Evolutionary conservation across 2,888 invertebrate genomes (phyloP).

Genomic region (Noctua comes): DNA sequence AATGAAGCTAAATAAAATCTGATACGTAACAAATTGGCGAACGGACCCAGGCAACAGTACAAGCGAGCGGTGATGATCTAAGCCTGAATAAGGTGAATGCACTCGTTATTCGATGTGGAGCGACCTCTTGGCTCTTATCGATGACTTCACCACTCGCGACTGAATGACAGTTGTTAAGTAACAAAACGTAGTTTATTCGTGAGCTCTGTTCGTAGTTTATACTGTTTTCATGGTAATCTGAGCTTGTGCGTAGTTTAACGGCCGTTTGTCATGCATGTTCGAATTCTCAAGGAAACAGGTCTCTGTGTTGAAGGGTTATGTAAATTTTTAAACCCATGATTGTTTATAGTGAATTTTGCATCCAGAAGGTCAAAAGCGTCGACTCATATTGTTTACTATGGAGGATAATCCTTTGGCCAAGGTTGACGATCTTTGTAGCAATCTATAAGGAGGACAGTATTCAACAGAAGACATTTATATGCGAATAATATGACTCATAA

Average conservation of each 20-base stretch:
- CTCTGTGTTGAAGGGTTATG: slow-evolving; percentile 11
- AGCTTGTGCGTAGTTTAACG: slow-evolving; percentile 30
- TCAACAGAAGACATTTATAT: not conserved
- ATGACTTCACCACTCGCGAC: slow-evolving; percentile 58
- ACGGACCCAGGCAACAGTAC: slow-evolving; percentile 28
- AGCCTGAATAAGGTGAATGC: slow-evolving; percentile 65
- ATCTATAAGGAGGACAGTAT: not conserved
- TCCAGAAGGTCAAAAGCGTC: not conserved
- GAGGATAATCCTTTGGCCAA: slow-evolving; percentile 9
- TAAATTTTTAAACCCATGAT: not conserved
- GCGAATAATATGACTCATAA: slow-evolving; percentile 35
- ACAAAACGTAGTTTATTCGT: slow-evolving; percentile 56
- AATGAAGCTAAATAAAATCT: not conserved
- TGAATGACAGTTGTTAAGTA: slow-evolving; percentile 55
- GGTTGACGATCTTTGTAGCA: not conserved
- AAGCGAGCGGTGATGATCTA: slow-evolving; percentile 69
- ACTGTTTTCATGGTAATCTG: slow-evolving; percentile 47
- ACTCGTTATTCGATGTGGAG: slow-evolving; percentile 61
- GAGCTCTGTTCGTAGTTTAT: slow-evolving; percentile 23
- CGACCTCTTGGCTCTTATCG: slow-evolving; percentile 63
- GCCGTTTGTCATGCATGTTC: slow-evolving; percentile 31
- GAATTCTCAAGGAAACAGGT: slow-evolving; percentile 15
- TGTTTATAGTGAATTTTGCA: not conserved
- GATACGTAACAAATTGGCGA: slow-evolving; percentile 22
- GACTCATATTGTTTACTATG: not conserved